Evolutionary conservation across 1,140 invertebrate genomes (phyloP).

Genomic region (Scylla paramamosain): DNA sequence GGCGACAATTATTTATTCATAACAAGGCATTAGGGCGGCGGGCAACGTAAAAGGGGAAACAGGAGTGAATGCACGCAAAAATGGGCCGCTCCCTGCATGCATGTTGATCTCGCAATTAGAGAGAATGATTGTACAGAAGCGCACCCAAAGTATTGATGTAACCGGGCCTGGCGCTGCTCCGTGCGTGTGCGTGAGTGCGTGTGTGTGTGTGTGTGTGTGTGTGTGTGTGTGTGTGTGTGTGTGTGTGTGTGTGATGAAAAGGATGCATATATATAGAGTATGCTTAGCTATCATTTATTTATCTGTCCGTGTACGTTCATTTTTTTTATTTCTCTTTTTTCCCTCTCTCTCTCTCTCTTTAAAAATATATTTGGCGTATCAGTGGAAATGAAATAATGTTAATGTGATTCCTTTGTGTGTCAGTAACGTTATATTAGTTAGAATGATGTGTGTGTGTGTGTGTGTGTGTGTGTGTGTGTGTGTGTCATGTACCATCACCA

Average conservation of each 20-base stretch:
- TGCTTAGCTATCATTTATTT: not conserved
- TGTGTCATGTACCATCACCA: no score
- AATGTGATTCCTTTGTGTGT: no score
- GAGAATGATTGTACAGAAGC: slow-evolving; percentile 52
- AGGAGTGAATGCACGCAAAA: slow-evolving; percentile 26
- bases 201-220: slow-evolving; percentile 45
- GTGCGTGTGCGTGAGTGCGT: slow-evolving; percentile 48
- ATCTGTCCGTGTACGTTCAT: no score
- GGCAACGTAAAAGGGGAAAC: not conserved
- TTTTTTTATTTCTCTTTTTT: no score
- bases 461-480: no score
- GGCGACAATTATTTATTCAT: not conserved
- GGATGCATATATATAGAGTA: not conserved
- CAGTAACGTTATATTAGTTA: no score
- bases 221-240: not conserved
- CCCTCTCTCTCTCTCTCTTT: no score
- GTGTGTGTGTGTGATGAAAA: not conserved
- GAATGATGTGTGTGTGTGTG: no score
- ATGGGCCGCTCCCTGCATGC: not conserved
- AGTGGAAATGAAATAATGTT: not conserved
- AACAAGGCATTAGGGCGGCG: not conserved
- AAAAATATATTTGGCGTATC: no score
- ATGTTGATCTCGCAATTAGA: slow-evolving; percentile 57
- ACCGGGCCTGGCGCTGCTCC: not conserved
- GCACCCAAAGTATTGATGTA: slow-evolving; percentile 32